phyloP scores from a whole-genome alignment of 2,797 vertebrate genomes.

The Macropus fuliginosus region DNA sequence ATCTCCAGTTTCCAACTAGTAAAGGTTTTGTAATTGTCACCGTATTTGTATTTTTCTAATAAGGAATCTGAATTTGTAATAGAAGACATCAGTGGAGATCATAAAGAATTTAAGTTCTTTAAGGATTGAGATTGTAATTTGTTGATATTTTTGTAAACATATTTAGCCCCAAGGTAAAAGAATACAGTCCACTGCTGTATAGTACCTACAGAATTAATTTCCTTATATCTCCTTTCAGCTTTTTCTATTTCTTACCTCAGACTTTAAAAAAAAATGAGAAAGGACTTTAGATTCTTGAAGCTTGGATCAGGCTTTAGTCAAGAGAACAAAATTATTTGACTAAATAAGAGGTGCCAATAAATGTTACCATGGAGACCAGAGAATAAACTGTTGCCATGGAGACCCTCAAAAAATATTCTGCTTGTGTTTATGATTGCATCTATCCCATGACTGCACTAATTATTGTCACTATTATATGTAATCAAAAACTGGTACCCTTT shows the following conservation, averaged over 20 bases:
- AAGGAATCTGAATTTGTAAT: not conserved
- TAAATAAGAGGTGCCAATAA: constrained; percentile 31
- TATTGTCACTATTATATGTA: not conserved
- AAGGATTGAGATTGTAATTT: constrained; percentile 26
- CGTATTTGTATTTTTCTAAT: not conserved
- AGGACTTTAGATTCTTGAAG: not conserved
- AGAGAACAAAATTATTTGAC: constrained; percentile 40
- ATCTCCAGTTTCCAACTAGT: not conserved
- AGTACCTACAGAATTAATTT: not conserved
- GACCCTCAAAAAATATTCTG: not conserved
- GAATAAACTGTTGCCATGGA: constrained; percentile 50
- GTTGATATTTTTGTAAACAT: not conserved
- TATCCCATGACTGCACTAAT: not conserved
- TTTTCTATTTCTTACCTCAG: not conserved
- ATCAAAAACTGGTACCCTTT: constrained; percentile 3
- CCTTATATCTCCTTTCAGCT: not conserved
- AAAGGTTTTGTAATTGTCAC: not conserved
- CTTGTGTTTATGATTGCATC: constrained; percentile 16
- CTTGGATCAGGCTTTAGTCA: not conserved
- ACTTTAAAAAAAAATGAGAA: not conserved
- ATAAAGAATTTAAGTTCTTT: not conserved
- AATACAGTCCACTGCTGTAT: not conserved
- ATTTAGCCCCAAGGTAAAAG: constrained; percentile 1
- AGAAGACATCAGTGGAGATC: not conserved
- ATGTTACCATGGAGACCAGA: constrained; percentile 51